A percentile compares a stretch with the other conserved stretches of the same genome.
These are phyloP conservation scores for Homarus americanus DNA, from an alignment of 1,140 invertebrate species.

Conservation along the genomic window DNA sequence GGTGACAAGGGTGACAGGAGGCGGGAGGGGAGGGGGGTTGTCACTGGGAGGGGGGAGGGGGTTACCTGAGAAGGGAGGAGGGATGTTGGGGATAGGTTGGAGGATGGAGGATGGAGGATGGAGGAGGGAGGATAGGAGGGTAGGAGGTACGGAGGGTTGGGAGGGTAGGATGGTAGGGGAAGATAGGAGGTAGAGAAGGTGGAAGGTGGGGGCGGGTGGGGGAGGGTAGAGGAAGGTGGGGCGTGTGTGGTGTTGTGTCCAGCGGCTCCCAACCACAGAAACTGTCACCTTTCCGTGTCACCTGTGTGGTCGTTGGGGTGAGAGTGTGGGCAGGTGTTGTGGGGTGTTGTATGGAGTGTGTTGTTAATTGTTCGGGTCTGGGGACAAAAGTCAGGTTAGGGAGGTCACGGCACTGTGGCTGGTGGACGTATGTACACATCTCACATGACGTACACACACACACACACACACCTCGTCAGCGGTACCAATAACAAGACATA, in stretches of 20 bases:
- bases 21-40: too few species aligned
- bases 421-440: background rate
- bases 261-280: slow-evolving; percentile 16
- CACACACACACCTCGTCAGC: slow-evolving; percentile 26
- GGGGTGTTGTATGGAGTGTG: background rate
- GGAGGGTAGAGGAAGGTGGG: slow-evolving; percentile 45
- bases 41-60: too few species aligned
- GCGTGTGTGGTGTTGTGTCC: background rate
- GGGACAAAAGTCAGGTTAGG: background rate
- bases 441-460: slow-evolving; percentile 7
- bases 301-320: slow-evolving; percentile 19
- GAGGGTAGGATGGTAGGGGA: slow-evolving; percentile 51
- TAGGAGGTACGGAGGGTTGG: background rate
- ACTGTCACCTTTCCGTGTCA: slow-evolving; percentile 52
- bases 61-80: too few species aligned
- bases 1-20: too few species aligned
- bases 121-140: slow-evolving; percentile 28
- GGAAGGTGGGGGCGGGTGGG: slow-evolving; percentile 1
- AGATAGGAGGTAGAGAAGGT: background rate
- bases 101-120: too few species aligned
- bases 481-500: slow-evolving; percentile 42
- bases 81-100: slow-evolving; percentile 2
- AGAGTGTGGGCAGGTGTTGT: background rate
- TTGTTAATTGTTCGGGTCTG: background rate
- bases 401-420: background rate